phyloP scores from a whole-genome alignment of 2,888 invertebrate genomes.

The Lepetodrilus schrolli region DNA sequence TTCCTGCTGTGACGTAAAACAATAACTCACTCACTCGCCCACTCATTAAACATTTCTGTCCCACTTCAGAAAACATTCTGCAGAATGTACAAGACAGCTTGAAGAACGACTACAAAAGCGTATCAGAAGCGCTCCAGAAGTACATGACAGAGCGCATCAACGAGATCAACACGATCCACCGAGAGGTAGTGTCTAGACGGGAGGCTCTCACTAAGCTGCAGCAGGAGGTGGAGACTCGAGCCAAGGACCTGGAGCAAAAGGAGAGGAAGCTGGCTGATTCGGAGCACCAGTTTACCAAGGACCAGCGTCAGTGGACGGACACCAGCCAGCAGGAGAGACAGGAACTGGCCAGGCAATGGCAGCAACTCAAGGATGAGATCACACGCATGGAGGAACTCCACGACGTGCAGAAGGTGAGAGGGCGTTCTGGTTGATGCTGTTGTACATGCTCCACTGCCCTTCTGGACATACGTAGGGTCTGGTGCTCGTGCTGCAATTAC shows the following conservation, averaged over 20 bases:
- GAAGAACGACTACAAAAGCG: slow-evolving; percentile 56
- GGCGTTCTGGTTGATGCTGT: too few relatives aligned
- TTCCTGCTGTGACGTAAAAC: too few relatives aligned
- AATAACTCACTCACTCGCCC: too few relatives aligned
- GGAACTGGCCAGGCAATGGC: slow-evolving; percentile 69
- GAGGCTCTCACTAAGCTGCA: slow-evolving; percentile 44
- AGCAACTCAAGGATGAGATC: slow-evolving; percentile 68
- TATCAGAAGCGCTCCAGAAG: slow-evolving; percentile 60
- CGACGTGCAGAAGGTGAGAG: slow-evolving; percentile 65
- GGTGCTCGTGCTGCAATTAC: too few relatives aligned
- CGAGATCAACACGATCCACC: slow-evolving; percentile 53
- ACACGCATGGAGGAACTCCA: slow-evolving; percentile 68
- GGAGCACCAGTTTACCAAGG: slow-evolving; percentile 50
- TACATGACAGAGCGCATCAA: slow-evolving; percentile 58
- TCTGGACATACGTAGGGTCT: too few relatives aligned
- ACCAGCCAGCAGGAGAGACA: slow-evolving; percentile 63
- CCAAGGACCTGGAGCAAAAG: slow-evolving; percentile 46
- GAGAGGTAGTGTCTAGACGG: slow-evolving; percentile 29
- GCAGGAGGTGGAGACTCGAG: slow-evolving; percentile 51
- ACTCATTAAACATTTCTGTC: too few relatives aligned
- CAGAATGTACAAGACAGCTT: slow-evolving; percentile 58
- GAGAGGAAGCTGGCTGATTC: slow-evolving; percentile 55
- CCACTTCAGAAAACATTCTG: slow-evolving; percentile 52
- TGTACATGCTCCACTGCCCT: too few relatives aligned
- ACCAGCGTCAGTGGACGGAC: slow-evolving; percentile 53